Percentiles rank a stretch among this genome's conserved stretches.
These are phyloP conservation scores for Pyrocoelia pectoralis DNA, from an alignment of 2,888 invertebrate genomes.

Conservation along the genomic window DNA sequence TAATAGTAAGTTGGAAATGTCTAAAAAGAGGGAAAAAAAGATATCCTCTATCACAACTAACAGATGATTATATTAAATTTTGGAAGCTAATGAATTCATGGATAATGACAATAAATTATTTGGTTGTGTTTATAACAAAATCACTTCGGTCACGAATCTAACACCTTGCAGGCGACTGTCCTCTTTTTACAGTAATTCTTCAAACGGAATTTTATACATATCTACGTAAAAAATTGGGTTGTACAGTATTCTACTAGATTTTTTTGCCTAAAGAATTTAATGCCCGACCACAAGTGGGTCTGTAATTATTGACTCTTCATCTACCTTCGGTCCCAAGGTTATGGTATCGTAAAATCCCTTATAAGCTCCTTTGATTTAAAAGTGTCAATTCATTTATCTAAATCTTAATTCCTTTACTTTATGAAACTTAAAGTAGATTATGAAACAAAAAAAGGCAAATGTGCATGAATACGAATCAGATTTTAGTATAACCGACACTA, in stretches of 20 bases:
- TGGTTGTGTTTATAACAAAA: background rate
- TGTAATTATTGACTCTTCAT: conserved; percentile 9
- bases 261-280: background rate
- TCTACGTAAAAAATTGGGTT: background rate
- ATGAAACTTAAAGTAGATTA: conserved; percentile 22
- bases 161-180: conserved; percentile 8
- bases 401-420: conserved; percentile 13
- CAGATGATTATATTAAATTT: background rate
- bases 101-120: background rate
- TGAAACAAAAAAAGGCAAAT: conserved; percentile 45
- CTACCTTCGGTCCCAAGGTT: conserved; percentile 6
- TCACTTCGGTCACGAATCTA: conserved; percentile 9
- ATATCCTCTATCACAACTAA: background rate
- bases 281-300: background rate
- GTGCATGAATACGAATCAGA: conserved; percentile 53
- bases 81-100: background rate
- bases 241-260: background rate
- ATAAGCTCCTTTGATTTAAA: conserved; percentile 18
- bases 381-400: conserved; percentile 39
- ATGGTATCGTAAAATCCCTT: conserved; percentile 17
- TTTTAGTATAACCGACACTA: conserved; percentile 44
- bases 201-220: background rate
- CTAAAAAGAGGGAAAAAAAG: too few species aligned
- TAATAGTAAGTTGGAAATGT: too few species aligned
- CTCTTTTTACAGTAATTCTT: background rate